These are phyloP conservation scores for Blomia tropicalis DNA, from an alignment of 2,888 invertebrate species.

Conservation along the genomic window DNA sequence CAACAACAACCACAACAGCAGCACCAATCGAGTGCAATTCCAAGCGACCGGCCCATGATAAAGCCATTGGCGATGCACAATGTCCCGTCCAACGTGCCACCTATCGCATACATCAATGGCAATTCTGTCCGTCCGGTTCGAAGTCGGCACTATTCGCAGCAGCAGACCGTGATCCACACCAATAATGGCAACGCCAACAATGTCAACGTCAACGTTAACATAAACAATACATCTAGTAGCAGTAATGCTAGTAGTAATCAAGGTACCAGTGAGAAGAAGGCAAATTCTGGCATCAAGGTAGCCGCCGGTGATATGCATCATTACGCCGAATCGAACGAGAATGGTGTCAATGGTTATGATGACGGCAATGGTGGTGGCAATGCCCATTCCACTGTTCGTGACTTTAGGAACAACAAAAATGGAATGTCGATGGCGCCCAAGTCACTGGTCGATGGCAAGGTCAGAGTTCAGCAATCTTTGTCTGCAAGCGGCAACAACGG, in stretches of 20 bases:
- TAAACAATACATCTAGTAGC: not conserved
- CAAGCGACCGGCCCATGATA: not conserved
- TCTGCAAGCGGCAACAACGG: not conserved
- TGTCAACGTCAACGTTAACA: not conserved
- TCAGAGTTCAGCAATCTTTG: not conserved
- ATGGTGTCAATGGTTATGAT: not conserved
- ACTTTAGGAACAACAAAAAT: too few species aligned
- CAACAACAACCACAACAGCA: not conserved
- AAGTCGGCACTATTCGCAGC: constrained; percentile 9
- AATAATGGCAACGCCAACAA: not conserved
- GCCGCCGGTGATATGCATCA: not conserved
- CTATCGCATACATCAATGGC: constrained; percentile 6
- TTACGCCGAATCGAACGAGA: not conserved
- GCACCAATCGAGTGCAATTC: not conserved
- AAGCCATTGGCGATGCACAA: constrained; percentile 10
- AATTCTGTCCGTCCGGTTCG: constrained; percentile 6
- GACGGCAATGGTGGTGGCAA: constrained; percentile 1
- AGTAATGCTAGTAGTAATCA: too few species aligned
- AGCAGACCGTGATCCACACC: constrained; percentile 1
- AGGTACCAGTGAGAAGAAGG: not conserved
- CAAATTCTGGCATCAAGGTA: not conserved
- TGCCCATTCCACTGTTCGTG: too few species aligned
- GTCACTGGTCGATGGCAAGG: not conserved
- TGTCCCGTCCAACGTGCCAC: constrained; percentile 12
- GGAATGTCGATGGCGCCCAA: not conserved